Evolutionary conservation across 2,888 invertebrate genomes (phyloP), one percentile per base, ranked within the genome.

Genomic region (Chirona hameri): DNA sequence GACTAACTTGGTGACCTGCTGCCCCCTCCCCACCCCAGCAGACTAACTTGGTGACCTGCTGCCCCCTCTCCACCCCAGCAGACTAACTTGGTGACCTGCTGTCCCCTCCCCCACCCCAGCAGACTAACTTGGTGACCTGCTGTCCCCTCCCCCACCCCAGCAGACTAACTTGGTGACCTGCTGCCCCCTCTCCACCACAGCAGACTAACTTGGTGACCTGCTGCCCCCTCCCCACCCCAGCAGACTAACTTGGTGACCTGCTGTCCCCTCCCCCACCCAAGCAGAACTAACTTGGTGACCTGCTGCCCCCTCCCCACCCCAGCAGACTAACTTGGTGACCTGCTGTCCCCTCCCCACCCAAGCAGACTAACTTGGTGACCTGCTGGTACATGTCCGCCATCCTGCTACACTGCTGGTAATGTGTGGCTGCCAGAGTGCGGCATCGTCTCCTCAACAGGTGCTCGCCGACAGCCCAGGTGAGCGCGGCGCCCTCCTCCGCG

Each of bases 401-500:
- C 27, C 18, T 15, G 14, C 27, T n/a, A 18, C 48, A 55, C 29
- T 80, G 80, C 80, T n/a, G 80, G 52, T 24, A 52, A 29, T 80
- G 80, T 7, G 80, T 80, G 80, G 80, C 52, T 4, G 18, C 80
- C 52, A 80, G 48, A 0, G 80, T 29, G 52, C 48, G 80, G 29
- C 80, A 80, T 0, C 52, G 52, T 0, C 52, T 27, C 4, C 48
- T 27, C 80, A 80, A n/a, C 15, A 80, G 80, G 15, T 27, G 52
- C 21, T 80, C 80, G 14, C 80, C 52, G 18, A 80, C 80, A 5
- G 80, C 52, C 80, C 80, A 80, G 80, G 52, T 52, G 27, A 80
- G 7, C 14, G 52, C 80, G 29, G 27, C 52, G 5, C 96, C 96
- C 89, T 96, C 95, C 86, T 94, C 93, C 21, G 91, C 89, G 83